Conservation (phyloP, 2,113 vertebrate species). For the Xenus cinereus region DNA sequence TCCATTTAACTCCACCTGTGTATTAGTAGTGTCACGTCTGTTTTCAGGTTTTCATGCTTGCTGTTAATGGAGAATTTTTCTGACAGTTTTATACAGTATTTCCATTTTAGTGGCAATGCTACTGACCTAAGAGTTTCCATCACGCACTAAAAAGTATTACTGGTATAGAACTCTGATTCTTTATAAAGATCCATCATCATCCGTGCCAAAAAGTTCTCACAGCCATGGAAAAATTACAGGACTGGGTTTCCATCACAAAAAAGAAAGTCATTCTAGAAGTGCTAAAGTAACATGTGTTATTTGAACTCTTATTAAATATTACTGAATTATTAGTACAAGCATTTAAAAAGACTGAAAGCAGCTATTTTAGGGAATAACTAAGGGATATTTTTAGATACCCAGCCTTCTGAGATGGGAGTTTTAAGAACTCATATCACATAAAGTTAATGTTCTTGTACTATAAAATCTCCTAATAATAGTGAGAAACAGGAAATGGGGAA, state of each 20-base stretch:
- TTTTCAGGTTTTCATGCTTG: slow-evolving; percentile 16
- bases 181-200: neutral
- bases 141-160: slow-evolving; percentile 18
- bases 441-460: neutral
- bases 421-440: neutral
- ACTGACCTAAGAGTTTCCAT: slow-evolving; percentile 24
- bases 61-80: slow-evolving; percentile 21
- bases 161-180: slow-evolving; percentile 14
- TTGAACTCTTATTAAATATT: neutral
- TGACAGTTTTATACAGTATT: neutral
- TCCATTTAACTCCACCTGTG: slow-evolving; percentile 1
- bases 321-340: neutral
- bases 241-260: neutral
- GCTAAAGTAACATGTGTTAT: neutral
- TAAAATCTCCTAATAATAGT: neutral
- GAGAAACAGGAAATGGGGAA: neutral
- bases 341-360: neutral
- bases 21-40: neutral
- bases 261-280: neutral
- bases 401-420: neutral
- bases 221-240: neutral
- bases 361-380: neutral
- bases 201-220: neutral
- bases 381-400: neutral
- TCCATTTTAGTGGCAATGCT: slow-evolving; percentile 43